Evolutionary conservation across 2,113 vertebrate genomes (phyloP).

Genomic region (Sylvia atricapilla): DNA sequence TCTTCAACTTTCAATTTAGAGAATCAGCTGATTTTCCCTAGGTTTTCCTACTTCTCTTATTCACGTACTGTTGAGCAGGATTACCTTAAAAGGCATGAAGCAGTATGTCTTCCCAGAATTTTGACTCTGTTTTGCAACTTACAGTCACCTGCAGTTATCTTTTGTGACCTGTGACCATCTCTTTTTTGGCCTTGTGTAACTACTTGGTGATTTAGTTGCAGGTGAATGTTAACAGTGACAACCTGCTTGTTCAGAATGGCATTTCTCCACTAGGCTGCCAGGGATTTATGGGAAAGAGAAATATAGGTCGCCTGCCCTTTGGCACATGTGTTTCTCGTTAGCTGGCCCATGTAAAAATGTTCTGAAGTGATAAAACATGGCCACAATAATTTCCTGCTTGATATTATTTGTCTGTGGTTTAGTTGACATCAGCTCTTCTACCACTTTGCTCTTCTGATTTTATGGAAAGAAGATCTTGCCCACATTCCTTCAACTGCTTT

Average conservation of each 20-base stretch:
- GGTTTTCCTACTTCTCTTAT: not conserved
- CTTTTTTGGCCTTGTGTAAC: not conserved
- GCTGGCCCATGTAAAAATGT: not conserved
- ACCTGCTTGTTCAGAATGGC: not conserved
- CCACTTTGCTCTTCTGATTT: not conserved
- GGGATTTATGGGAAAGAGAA: not conserved
- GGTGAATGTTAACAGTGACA: not conserved
- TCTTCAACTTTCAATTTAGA: not conserved
- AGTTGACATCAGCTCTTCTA: not conserved
- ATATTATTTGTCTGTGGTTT: not conserved
- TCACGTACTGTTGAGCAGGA: not conserved
- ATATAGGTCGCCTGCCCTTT: not conserved
- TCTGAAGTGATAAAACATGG: not conserved
- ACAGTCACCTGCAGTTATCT: not conserved
- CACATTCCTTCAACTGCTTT: not conserved
- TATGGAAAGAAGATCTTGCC: not conserved
- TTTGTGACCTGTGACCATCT: not conserved
- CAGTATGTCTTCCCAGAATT: not conserved
- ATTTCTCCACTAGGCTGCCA: not conserved
- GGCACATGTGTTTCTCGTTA: not conserved
- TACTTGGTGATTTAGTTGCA: not conserved
- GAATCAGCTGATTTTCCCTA: not conserved
- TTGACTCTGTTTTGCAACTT: not conserved
- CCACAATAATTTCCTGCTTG: not conserved
- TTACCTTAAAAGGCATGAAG: not conserved